Percentiles rank a stretch among this genome's conserved stretches.
Evolutionary conservation across 2,797 vertebrate genomes (phyloP).

Genomic region (Channallabes apus): DNA sequence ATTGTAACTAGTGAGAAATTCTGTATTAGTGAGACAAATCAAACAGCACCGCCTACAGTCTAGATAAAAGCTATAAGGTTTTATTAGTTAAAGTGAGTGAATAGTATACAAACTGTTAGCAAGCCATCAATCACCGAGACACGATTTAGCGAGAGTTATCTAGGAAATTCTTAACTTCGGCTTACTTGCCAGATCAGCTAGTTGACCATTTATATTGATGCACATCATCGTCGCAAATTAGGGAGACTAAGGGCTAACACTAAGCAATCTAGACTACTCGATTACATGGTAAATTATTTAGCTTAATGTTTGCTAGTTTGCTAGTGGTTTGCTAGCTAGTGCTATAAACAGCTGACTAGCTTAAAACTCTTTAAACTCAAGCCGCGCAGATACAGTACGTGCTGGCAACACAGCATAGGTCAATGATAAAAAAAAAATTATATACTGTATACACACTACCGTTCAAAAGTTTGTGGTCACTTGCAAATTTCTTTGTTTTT

Average conservation of each 20-base stretch:
- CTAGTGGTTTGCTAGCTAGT: not conserved
- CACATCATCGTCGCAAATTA: not conserved
- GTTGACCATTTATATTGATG: not conserved
- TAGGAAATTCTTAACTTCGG: not conserved
- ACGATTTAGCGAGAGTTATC: not conserved
- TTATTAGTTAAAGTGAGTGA: not conserved
- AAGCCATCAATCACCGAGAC: not conserved
- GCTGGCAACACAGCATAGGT: no score
- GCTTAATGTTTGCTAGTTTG: not conserved
- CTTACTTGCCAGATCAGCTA: not conserved
- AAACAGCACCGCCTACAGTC: not conserved
- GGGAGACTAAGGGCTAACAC: not conserved
- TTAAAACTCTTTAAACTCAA: no score
- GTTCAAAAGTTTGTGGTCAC: no score
- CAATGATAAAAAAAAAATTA: not conserved
- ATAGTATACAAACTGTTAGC: not conserved
- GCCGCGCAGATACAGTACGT: no score
- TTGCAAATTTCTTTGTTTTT: no score
- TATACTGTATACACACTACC: not conserved
- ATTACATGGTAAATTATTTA: no score
- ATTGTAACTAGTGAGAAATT: not conserved
- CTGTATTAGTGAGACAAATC: not conserved
- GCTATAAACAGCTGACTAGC: no score
- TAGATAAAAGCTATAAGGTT: not conserved
- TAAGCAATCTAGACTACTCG: no score